Evolutionary conservation across 2,888 invertebrate genomes (phyloP), one percentile per base, ranked within the genome.

Genomic region (Thecocarcelia acutangulata): DNA sequence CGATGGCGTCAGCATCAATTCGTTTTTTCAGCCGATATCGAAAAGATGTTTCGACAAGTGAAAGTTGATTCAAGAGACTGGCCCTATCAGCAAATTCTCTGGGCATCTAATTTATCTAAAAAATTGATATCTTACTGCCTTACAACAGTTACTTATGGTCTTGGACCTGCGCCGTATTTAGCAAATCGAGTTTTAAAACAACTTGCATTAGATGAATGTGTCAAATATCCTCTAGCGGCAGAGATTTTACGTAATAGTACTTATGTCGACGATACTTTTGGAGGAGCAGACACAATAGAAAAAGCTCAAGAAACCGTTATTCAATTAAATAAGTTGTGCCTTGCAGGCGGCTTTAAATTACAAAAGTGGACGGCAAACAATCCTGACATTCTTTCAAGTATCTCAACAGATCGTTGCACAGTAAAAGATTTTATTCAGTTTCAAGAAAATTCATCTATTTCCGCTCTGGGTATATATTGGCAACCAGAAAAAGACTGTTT

Each of bases 261-360:
- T 5, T 76, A 76, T 33, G 59, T 66, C 40, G 64, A 66, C 50
- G 75, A 75, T 13, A 58, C 66, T 59, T 68, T 84, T 69, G 70
- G 77, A 73, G 83, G 87, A 85, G 87, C 87, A 85, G 80, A 85
- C 85, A 75, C 76, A 3, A 3, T 76, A 48, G 68, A 68, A 5
- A 40, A 48, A 40, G 50, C 44, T 59, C 17, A 17, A 12, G 44
- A 52, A 42, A 50, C 21, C 2, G 56, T 8, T 12, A 24, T 0
- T 28, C 52, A 52, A 19, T 13, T 72, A 3, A n/a, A 61, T 3
- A 61, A n/a, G 4, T 24, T 61, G 48, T 72, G 69, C 12, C 46
- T 50, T 24, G 59, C 48, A 21, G 58, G 70, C 50, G 70, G 48
- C 24, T 69, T 46, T 33, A 13, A 33, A 21, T 50, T 59, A 8